phyloP scores from a whole-genome alignment of 2,113 vertebrate species.

The Tautogolabrus adspersus region DNA sequence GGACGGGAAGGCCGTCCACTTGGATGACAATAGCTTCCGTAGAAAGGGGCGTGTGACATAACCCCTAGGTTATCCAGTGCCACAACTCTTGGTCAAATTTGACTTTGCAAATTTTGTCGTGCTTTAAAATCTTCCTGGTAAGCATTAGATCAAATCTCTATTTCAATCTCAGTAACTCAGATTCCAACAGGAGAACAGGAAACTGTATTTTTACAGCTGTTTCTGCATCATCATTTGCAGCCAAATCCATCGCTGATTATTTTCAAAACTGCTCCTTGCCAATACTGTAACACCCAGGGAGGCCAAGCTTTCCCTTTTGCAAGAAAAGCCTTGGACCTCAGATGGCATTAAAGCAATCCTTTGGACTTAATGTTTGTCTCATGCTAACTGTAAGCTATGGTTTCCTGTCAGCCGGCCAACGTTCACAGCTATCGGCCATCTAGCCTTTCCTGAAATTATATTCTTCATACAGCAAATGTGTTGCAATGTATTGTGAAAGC shows the following conservation, averaged over 20 bases:
- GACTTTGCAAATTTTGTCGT: not conserved
- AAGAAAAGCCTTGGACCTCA: slow-evolving; percentile 13
- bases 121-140: not conserved
- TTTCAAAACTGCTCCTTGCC: not conserved
- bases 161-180: not conserved
- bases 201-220: not conserved
- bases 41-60: too few species aligned
- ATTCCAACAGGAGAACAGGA: not conserved
- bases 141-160: not conserved
- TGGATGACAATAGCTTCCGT: too few species aligned
- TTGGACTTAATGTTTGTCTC: not conserved
- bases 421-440: not conserved
- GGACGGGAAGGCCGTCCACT: too few species aligned
- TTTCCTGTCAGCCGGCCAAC: not conserved
- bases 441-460: slow-evolving; percentile 20
- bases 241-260: not conserved
- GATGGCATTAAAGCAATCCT: not conserved
- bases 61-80: too few species aligned
- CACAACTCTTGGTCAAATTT: not conserved
- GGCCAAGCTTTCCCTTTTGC: not conserved
- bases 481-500: slow-evolving; percentile 13
- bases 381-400: not conserved
- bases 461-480: slow-evolving; percentile 18
- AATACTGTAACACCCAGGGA: not conserved
- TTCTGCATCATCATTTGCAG: slow-evolving; percentile 13